phyloP scores from a whole-genome alignment of 2,113 vertebrate species.

The Pantherophis guttatus region DNA sequence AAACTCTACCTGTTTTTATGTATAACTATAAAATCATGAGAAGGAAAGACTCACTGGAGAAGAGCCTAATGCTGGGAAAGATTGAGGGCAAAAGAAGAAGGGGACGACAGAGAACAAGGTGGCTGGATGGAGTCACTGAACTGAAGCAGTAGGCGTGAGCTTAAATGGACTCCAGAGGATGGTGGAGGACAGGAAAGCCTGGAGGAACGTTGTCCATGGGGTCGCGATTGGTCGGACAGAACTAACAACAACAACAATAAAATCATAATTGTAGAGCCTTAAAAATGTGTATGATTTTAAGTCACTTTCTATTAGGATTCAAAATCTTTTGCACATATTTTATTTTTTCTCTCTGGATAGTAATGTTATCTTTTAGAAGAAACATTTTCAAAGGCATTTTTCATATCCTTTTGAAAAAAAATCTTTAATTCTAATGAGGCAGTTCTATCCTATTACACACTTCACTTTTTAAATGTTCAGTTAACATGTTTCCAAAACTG shows the following conservation, averaged over 20 bases:
- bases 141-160: too few relatives aligned
- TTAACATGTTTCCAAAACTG: background rate
- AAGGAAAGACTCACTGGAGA: too few relatives aligned
- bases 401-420: background rate
- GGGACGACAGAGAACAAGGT: too few relatives aligned
- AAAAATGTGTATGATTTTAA: rapidly evolving
- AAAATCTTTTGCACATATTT: background rate
- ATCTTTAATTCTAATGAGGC: background rate
- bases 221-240: too few relatives aligned
- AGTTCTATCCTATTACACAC: background rate
- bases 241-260: background rate
- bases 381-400: background rate
- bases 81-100: too few relatives aligned
- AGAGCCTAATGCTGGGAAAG: too few relatives aligned
- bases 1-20: background rate
- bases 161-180: too few relatives aligned
- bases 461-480: background rate
- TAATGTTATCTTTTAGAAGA: background rate
- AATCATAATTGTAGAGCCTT: background rate
- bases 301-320: background rate
- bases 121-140: too few relatives aligned
- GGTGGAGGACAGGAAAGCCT: too few relatives aligned
- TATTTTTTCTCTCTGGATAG: background rate
- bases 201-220: too few relatives aligned
- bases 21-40: background rate